Percentiles rank a stretch among this genome's conserved stretches.
These are phyloP conservation scores for Lithobates pipiens DNA, from an alignment of 2,797 vertebrate species.

Conservation along the genomic window DNA sequence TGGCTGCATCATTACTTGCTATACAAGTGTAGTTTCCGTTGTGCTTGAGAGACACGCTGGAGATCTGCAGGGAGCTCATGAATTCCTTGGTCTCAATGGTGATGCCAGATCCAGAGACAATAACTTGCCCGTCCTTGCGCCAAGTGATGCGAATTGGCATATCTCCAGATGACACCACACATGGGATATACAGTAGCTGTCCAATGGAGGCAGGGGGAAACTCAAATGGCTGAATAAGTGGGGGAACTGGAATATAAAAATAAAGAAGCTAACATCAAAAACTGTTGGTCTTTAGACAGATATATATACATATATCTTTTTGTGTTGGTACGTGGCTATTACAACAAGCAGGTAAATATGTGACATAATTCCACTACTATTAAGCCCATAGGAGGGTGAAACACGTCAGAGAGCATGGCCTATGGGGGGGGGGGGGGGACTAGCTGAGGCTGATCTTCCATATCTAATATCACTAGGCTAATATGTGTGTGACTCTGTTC, in stretches of 20 bases:
- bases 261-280: neutral
- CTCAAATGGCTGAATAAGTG: constrained; percentile 97
- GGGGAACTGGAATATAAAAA: constrained; percentile 82
- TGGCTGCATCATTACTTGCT: constrained; percentile 92
- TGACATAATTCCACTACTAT: too few species aligned
- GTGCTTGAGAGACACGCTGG: constrained; percentile 95
- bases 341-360: too few species aligned
- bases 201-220: constrained; percentile 96
- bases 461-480: too few species aligned
- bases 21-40: constrained; percentile 97
- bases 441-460: too few species aligned
- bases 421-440: too few species aligned
- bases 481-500: too few species aligned
- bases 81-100: constrained; percentile 96
- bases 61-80: constrained; percentile 96
- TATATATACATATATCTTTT: neutral
- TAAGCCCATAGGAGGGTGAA: too few species aligned
- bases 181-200: constrained; percentile 97
- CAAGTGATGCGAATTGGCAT: constrained; percentile 99
- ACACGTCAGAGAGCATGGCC: too few species aligned
- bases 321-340: too few species aligned
- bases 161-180: constrained; percentile 95
- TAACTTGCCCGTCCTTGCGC: constrained; percentile 97
- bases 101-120: constrained; percentile 90
- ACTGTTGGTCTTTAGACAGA: neutral